Base-by-base conservation (phyloP, 2,113 vertebrate genomes). In the Barbus barbus region DNA sequence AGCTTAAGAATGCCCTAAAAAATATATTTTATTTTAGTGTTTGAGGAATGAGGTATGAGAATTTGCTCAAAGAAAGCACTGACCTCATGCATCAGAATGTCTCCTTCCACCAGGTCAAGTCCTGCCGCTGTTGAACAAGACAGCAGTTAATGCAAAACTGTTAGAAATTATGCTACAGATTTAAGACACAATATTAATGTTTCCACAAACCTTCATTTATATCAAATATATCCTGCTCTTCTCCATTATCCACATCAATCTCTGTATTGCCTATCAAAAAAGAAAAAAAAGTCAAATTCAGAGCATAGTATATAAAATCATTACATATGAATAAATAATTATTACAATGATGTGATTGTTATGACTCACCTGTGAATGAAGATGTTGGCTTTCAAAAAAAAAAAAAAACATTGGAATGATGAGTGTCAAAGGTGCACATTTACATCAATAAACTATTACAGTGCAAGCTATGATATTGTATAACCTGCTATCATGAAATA, bases 81-180 rank as follows among this genome's bases (percentile, higher is more conserved):
- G 69, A 97, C 97, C 86, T 24, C 11, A 1, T 90, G 85, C 60
- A 92, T 84, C 75, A 72, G 90, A 73, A 98, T 96, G 86, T 97
- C 96, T 85, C 97, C 97, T 77, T 98, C 96, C 88, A 96, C 91
- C 90, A 98, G 93, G 74, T 96, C 89, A 83, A 97, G 90, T 26
- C 94, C 94, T 83, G 95, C 91, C 83, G 84, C 96, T 96, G 85
- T 86, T 60, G 90, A 58, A 71, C 26, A 93, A 90, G 88, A 58
- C 86, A 84, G 53, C 9, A 80, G 1, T 24, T 86, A 24, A 24
- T 16, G 20, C 12, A 77, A 26, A 36, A 67, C 18, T 33, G 13
- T 5, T 9, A 2, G 2, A 14, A 53, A 63, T 24, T 44, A 41
- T 13, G 24, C 22, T 46, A 41, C 9, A 31, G 5, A 44, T 65